Evolutionary conservation across 2,113 vertebrate genomes (phyloP).

Genomic region (Passer domesticus): DNA sequence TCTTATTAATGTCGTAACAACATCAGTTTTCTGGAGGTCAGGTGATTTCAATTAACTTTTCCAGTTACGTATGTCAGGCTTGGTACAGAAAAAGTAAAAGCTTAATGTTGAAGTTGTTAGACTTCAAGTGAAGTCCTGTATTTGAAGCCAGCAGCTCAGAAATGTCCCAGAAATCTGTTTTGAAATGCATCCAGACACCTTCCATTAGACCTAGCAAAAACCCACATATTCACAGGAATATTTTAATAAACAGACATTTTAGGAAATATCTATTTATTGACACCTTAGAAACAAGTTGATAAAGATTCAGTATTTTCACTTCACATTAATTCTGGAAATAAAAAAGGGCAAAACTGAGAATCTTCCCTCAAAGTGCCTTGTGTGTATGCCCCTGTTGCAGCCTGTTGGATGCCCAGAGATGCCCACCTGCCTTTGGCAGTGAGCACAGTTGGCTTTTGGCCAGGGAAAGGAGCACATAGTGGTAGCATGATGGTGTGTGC

Average conservation of each 20-base stretch:
- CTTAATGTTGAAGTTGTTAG: background rate
- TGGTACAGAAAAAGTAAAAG: background rate
- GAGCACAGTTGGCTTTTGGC: accelerated
- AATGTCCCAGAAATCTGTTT: background rate
- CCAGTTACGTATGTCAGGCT: background rate
- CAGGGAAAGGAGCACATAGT: background rate
- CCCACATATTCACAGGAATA: background rate
- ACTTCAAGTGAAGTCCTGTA: background rate
- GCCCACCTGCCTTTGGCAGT: accelerated
- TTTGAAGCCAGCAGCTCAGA: background rate
- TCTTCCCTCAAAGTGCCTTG: background rate
- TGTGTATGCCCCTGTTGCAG: accelerated
- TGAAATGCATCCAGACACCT: background rate
- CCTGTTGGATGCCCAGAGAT: background rate
- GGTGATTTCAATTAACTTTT: background rate
- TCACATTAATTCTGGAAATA: background rate
- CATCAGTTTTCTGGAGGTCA: background rate
- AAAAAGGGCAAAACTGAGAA: background rate
- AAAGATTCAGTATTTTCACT: background rate
- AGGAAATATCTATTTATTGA: background rate
- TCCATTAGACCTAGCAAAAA: background rate
- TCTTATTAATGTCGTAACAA: background rate
- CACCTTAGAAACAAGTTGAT: background rate
- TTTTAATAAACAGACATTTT: background rate
- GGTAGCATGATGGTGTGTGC: accelerated